Evolutionary conservation across 2,113 vertebrate genomes (phyloP).

Genomic region (Eretmochelys imbricata): DNA sequence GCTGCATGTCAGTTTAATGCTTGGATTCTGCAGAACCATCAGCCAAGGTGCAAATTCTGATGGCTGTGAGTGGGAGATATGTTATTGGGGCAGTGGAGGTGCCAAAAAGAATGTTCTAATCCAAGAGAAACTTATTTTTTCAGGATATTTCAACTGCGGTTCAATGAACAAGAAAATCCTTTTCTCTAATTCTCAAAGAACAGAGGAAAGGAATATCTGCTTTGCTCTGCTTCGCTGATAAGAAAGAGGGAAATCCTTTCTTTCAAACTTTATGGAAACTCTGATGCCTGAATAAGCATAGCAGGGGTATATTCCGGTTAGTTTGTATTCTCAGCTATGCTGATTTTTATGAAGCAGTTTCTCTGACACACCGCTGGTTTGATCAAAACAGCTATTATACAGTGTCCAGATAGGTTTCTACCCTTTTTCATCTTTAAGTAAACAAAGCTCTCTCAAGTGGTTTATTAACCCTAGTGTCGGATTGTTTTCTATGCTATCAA

Average conservation of each 20-base stretch:
- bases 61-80: neutral
- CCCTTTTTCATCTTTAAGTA: neutral
- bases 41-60: neutral
- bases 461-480: neutral
- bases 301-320: neutral
- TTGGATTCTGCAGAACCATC: neutral
- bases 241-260: neutral
- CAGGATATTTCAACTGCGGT: neutral
- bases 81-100: neutral
- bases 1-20: neutral
- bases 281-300: neutral
- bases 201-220: neutral
- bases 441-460: neutral
- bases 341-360: neutral
- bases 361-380: neutral
- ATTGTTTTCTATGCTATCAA: neutral
- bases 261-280: neutral
- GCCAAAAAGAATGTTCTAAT: neutral
- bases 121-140: neutral
- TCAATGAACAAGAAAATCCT: neutral
- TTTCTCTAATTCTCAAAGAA: neutral
- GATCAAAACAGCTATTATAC: neutral
- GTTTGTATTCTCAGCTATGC: neutral
- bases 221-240: neutral
- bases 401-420: neutral